Base-by-base conservation (phyloP, 2,888 invertebrate genomes). In the Anthophora plumipes region DNA sequence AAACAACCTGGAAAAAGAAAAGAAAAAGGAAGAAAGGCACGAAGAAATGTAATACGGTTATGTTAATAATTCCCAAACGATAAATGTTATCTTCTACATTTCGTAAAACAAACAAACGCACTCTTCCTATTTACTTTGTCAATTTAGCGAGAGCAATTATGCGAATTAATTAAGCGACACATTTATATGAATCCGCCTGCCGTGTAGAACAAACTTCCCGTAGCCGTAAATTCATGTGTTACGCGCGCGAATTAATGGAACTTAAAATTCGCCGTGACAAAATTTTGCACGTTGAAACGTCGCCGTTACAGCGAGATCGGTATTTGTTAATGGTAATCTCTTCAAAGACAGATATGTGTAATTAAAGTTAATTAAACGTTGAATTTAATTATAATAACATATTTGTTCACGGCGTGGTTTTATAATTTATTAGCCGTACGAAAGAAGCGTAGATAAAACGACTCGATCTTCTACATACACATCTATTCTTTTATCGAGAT, bases 151-250 rank as follows among this genome's bases (percentile, higher is more conserved):
- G 59, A 43, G 43, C 17, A 69, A 74, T 69, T 52, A 60, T 31
- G 20, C 20, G 37, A 69, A 60, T 69, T 74, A 74, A 74, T 69
- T 69, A 74, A 69, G 54, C 20, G 59, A 9, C 52, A n/a, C 52
- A n/a, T 69, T 69, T 52, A 43, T 52, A 22, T 1, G 69, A 68
- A 55, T 5, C 20, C 54, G 17, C 66, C 17, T 37, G 8, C 6
- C 17, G 37, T n/a, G 46, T 22, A 14, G 6, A 46, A 43, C 7
- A 37, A 74, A 52, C 52, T 55, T 74, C 8, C 17, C 12, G 9
- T 9, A 12, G 31, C 43, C 25, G 41, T 52, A n/a, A 43, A 43
- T 43, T 31, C 37, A 4, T 8, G 17, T 12, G 41, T 64, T 52
- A 20, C n/a, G 12, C 14, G 31, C 12, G 17, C 7, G 14, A 72